Evolutionary conservation across 1,140 invertebrate genomes (phyloP).

Genomic region (Hycleus cichorii): DNA sequence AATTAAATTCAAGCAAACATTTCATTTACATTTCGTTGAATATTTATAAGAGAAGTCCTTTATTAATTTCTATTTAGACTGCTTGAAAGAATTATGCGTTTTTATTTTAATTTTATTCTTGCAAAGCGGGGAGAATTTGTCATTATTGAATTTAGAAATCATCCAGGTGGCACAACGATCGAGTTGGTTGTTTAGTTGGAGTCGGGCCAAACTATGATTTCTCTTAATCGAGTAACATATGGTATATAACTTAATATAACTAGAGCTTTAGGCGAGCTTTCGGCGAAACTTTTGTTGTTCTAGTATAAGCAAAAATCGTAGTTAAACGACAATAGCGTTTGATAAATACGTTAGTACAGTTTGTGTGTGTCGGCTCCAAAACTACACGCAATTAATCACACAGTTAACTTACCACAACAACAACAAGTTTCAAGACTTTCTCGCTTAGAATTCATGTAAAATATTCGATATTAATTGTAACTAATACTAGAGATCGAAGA

Average conservation of each 20-base stretch:
- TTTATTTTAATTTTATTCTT: slow-evolving; percentile 5
- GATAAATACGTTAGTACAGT: too few species aligned
- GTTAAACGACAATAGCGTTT: too few species aligned
- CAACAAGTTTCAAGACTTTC: too few species aligned
- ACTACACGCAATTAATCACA: too few species aligned
- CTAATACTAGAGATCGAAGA: too few species aligned
- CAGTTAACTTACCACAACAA: too few species aligned
- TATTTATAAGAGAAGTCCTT: slow-evolving; percentile 21
- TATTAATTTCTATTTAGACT: slow-evolving; percentile 23
- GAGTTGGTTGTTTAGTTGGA: slow-evolving; percentile 1
- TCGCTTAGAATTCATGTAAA: too few species aligned
- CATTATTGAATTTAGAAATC: slow-evolving; percentile 5
- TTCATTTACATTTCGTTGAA: slow-evolving; percentile 20
- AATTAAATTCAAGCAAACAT: slow-evolving; percentile 22
- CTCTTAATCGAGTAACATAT: slow-evolving; percentile 3
- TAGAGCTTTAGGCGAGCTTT: background rate
- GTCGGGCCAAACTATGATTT: slow-evolving; percentile 4
- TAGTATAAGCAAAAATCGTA: too few species aligned
- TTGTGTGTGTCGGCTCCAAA: too few species aligned
- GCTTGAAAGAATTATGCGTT: slow-evolving; percentile 13
- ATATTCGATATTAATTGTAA: background rate
- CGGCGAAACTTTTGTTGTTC: too few species aligned
- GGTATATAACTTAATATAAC: background rate
- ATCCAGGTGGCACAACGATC: slow-evolving; percentile 1
- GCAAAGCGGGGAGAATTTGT: background rate